Evolutionary conservation across 2,797 vertebrate genomes (phyloP).

Genomic region (Adrianichthys oophorus): DNA sequence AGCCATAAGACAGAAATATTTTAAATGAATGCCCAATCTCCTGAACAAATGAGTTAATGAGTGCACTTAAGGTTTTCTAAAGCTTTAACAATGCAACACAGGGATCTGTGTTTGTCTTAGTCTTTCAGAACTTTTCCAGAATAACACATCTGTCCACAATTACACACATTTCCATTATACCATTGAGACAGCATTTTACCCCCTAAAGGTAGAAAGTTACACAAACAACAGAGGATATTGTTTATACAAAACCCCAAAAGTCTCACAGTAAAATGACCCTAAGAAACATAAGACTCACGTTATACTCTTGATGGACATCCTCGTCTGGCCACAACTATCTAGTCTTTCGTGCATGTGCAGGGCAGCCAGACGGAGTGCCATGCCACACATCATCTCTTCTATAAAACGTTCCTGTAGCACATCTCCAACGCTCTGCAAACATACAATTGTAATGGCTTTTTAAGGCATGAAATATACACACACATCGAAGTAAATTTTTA

Average conservation of each 20-base stretch:
- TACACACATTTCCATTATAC: conserved; percentile 20
- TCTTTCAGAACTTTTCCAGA: not conserved
- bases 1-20: conserved; percentile 7
- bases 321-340: conserved; percentile 88
- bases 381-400: conserved; percentile 96
- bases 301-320: conserved; percentile 93
- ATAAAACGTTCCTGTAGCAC: conserved; percentile 96
- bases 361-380: conserved; percentile 90
- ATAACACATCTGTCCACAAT: not conserved
- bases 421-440: conserved; percentile 90
- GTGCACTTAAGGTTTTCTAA: not conserved
- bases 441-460: conserved; percentile 14
- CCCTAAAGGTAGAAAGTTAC: conserved; percentile 4
- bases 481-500: not conserved
- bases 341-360: conserved; percentile 97
- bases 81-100: not conserved
- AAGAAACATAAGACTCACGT: conserved; percentile 82
- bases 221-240: not conserved
- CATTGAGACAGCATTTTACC: conserved; percentile 20
- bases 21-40: not conserved
- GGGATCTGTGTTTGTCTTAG: not conserved
- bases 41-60: not conserved
- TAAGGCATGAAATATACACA: conserved; percentile 7
- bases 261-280: conserved; percentile 16
- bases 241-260: not conserved